Conservation (phyloP, 2,888 invertebrate species). For the Drosophila neutralis region DNA sequence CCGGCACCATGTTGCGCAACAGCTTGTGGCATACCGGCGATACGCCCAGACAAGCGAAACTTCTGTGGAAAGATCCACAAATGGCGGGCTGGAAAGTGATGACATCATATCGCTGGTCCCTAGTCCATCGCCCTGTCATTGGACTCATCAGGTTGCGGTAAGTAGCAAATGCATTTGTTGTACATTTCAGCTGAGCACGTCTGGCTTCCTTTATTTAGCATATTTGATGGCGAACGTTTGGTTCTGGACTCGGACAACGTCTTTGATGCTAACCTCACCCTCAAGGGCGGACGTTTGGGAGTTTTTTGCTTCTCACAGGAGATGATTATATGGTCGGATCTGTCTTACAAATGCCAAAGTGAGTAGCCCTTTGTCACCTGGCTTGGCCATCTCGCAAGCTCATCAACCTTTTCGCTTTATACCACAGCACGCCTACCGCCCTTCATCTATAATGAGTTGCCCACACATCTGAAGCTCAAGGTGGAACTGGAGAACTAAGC, state of each 20-base stretch:
- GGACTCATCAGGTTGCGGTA: too few relatives aligned
- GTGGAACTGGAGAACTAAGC: slow-evolving; percentile 87
- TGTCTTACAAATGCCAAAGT: slow-evolving; percentile 84
- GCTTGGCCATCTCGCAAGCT: slow-evolving; percentile 17
- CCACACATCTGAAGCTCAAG: slow-evolving; percentile 88
- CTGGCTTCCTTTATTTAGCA: slow-evolving; percentile 84
- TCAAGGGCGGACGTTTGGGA: slow-evolving; percentile 79
- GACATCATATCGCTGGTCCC: too few relatives aligned
- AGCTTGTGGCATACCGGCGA: too few relatives aligned
- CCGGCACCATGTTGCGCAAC: too few relatives aligned
- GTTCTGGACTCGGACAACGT: slow-evolving; percentile 97
- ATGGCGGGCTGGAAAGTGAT: too few relatives aligned
- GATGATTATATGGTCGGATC: too few relatives aligned
- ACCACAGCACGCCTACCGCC: slow-evolving; percentile 91
- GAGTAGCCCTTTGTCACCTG: slow-evolving; percentile 80
- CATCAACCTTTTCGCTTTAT: slow-evolving; percentile 30
- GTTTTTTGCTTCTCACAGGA: too few relatives aligned
- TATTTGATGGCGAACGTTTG: slow-evolving; percentile 93
- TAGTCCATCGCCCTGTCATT: too few relatives aligned
- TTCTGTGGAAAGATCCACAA: too few relatives aligned
- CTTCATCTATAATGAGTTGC: slow-evolving; percentile 91
- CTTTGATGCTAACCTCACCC: slow-evolving; percentile 90
- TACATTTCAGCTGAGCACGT: background rate
- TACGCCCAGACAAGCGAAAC: too few relatives aligned
- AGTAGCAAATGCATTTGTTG: background rate